A percentile compares a stretch with the other conserved stretches of the same genome.
phyloP scores from a whole-genome alignment of 2,888 invertebrate genomes.

The Drosophila meridiana region DNA sequence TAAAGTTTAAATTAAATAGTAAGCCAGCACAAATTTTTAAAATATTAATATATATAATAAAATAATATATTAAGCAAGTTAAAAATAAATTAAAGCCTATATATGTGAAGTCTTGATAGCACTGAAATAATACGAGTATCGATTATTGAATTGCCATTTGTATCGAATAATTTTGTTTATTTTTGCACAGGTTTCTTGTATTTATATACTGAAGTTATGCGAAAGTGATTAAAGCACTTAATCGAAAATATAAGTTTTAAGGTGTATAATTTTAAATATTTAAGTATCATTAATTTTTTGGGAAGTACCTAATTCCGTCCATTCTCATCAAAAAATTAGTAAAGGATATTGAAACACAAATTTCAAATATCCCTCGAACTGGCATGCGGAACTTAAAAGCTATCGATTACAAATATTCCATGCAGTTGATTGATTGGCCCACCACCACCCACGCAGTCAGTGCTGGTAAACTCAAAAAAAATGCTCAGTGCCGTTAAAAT shows the following conservation, averaged over 20 bases:
- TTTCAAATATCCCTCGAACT: background rate
- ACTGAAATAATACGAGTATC: background rate
- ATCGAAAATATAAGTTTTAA: background rate
- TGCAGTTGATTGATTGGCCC: background rate
- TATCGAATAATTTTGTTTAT: background rate
- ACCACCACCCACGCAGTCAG: background rate
- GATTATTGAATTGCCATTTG: background rate
- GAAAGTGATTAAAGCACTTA: too few relatives aligned
- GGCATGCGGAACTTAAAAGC: background rate
- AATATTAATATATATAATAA: too few relatives aligned
- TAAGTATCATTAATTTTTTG: background rate
- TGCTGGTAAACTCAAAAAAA: slow-evolving; percentile 12
- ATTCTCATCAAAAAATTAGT: background rate
- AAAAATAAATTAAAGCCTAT: background rate
- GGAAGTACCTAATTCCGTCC: background rate
- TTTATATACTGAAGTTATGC: too few relatives aligned
- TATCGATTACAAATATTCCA: slow-evolving; percentile 7
- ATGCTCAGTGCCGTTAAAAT: background rate
- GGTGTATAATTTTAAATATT: background rate
- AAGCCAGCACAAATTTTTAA: too few relatives aligned
- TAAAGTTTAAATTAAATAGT: background rate
- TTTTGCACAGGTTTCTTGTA: background rate
- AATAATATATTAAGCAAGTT: background rate
- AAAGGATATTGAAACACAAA: background rate
- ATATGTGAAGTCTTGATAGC: too few relatives aligned